Evolutionary conservation across 2,797 vertebrate species (phyloP).

Genomic region (Anabas testudineus): DNA sequence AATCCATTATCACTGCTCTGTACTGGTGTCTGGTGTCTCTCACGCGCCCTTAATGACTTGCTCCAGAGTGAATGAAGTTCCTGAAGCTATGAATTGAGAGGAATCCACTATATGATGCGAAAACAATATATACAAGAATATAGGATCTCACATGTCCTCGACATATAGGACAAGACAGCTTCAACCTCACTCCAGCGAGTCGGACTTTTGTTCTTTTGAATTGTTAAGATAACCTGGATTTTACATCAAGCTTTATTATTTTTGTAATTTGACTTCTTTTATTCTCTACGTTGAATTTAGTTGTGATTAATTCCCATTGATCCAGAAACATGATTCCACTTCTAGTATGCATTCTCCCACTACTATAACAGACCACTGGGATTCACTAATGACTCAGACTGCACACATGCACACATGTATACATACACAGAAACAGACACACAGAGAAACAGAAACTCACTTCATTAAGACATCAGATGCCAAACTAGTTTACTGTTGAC

Average conservation of each 20-base stretch:
- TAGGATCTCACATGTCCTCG: neutral
- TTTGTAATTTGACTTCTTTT: slow-evolving; percentile 6
- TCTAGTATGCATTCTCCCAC: slow-evolving; percentile 22
- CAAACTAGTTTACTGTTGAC: slow-evolving; percentile 49
- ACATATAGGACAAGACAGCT: neutral
- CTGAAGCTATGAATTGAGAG: slow-evolving; percentile 38
- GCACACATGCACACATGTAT: slow-evolving; percentile 6
- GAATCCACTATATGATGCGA: neutral
- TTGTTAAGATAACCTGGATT: neutral
- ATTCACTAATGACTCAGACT: slow-evolving; percentile 54
- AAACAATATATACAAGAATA: neutral
- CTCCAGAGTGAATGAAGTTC: slow-evolving; percentile 54
- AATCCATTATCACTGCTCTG: slow-evolving; percentile 71
- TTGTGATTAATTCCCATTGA: slow-evolving; percentile 46
- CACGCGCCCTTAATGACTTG: slow-evolving; percentile 48
- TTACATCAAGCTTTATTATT: slow-evolving; percentile 10
- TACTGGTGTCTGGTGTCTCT: slow-evolving; percentile 45
- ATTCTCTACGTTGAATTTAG: slow-evolving; percentile 1
- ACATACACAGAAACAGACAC: slow-evolving; percentile 8
- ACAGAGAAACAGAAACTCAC: slow-evolving; percentile 34
- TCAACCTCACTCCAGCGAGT: neutral
- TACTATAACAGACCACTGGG: slow-evolving; percentile 37
- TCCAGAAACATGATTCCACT: slow-evolving; percentile 43
- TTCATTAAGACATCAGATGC: slow-evolving; percentile 68
- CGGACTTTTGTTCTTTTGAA: neutral